These are phyloP conservation scores for Clunio marinus DNA, from an alignment of 2,888 invertebrate species.

Conservation along the genomic window DNA sequence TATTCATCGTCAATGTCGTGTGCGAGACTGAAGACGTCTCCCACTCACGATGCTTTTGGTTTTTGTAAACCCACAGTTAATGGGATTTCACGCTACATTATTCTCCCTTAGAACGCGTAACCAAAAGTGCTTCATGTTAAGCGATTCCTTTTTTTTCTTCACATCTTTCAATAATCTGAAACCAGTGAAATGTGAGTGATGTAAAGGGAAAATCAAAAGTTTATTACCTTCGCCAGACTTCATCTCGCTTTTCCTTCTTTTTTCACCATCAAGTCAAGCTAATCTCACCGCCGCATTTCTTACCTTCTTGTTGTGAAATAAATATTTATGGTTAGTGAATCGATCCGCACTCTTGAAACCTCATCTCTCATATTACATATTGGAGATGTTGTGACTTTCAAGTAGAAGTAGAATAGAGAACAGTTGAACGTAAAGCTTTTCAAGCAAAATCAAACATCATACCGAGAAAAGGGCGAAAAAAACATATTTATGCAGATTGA, in stretches of 20 bases:
- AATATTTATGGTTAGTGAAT: conserved; percentile 33
- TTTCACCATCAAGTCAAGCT: not conserved
- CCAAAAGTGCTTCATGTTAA: too few relatives aligned
- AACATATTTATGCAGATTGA: conserved; percentile 37
- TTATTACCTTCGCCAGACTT: not conserved
- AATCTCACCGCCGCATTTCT: not conserved
- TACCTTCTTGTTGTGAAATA: not conserved
- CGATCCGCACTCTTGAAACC: conserved; percentile 19
- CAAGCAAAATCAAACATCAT: conserved; percentile 9
- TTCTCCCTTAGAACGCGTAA: too few relatives aligned
- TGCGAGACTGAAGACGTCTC: not conserved
- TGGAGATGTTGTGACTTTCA: too few relatives aligned
- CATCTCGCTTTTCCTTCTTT: too few relatives aligned
- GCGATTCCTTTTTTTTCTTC: too few relatives aligned
- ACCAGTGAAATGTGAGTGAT: too few relatives aligned
- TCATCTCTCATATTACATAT: conserved; percentile 26
- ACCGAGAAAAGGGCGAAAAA: not conserved
- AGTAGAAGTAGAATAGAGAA: not conserved
- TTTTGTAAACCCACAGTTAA: conserved; percentile 19
- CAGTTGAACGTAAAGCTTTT: too few relatives aligned
- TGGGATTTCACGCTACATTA: conserved; percentile 37
- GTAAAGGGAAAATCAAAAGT: not conserved
- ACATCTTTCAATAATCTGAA: too few relatives aligned
- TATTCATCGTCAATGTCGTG: not conserved
- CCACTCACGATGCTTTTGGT: not conserved